A percentile compares a stretch with the other conserved stretches of the same genome.
These are phyloP conservation scores for Pangasius djambal DNA, from an alignment of 2,797 vertebrate genomes.

Conservation along the genomic window DNA sequence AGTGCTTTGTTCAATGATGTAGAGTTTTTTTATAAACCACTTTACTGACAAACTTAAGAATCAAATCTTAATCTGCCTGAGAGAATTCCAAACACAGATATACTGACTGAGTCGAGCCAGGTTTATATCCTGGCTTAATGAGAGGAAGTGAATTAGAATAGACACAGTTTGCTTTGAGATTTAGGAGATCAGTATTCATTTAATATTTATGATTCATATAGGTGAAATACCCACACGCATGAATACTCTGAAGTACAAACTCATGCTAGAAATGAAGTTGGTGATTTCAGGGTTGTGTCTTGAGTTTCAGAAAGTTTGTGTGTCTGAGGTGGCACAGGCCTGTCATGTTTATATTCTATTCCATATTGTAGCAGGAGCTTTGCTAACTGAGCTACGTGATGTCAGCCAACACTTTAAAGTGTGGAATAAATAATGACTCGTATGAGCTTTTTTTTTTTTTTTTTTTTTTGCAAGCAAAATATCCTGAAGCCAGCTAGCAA, in stretches of 20 bases:
- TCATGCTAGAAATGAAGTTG: neutral
- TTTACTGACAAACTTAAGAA: neutral
- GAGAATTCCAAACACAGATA: conserved; percentile 8
- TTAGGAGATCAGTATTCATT: conserved; percentile 20
- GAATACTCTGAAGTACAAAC: neutral
- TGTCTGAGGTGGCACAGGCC: neutral
- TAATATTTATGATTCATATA: conserved; percentile 11
- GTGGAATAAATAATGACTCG: neutral
- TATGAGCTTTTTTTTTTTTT: neutral
- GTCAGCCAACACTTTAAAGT: neutral
- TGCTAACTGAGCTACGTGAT: neutral
- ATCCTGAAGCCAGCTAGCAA: no score
- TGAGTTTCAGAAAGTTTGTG: neutral
- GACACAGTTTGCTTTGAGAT: conserved; percentile 1
- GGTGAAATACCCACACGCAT: neutral
- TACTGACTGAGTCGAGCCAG: neutral
- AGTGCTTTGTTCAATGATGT: neutral
- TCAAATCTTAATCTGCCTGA: conserved; percentile 2
- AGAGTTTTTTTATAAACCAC: neutral
- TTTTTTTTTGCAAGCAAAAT: neutral
- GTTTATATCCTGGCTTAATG: conserved; percentile 21
- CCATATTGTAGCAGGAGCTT: neutral
- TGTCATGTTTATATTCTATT: neutral
- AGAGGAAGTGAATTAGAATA: conserved; percentile 8
- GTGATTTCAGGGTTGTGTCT: neutral